Evolutionary conservation across 1,140 invertebrate genomes (phyloP).

Genomic region (Aphelinus certus): DNA sequence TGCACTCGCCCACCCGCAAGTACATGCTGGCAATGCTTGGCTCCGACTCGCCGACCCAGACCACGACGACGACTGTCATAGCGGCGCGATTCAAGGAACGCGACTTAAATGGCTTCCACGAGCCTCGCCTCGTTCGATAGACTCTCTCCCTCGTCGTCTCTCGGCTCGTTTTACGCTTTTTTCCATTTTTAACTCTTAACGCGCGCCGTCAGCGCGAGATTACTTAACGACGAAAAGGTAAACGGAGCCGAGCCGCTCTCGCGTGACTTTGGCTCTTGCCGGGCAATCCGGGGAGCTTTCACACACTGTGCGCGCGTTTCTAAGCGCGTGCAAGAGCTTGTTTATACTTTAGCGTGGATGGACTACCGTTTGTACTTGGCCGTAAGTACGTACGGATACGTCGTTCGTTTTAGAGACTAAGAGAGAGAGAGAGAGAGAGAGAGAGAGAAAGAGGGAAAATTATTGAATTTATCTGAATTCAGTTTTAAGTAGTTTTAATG

Average conservation of each 20-base stretch:
- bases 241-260: slow-evolving; percentile 1
- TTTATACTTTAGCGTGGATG: neutral
- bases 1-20: slow-evolving; percentile 57
- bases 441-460: neutral
- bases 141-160: neutral
- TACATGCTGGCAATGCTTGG: slow-evolving; percentile 62
- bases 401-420: neutral
- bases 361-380: neutral
- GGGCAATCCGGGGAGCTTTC: neutral
- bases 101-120: slow-evolving; percentile 36
- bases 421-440: no score
- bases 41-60: slow-evolving; percentile 55
- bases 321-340: neutral
- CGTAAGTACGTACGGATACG: neutral
- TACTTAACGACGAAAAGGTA: neutral
- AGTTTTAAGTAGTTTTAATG: neutral
- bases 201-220: neutral
- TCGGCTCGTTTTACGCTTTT: neutral
- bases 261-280: slow-evolving; percentile 12
- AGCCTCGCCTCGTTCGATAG: slow-evolving; percentile 32
- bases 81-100: slow-evolving; percentile 15
- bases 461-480: neutral
- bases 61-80: slow-evolving; percentile 51
- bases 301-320: no score
- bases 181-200: neutral